These are phyloP conservation scores for Andrena bicolor DNA, from an alignment of 2,888 invertebrate species.

Conservation along the genomic window DNA sequence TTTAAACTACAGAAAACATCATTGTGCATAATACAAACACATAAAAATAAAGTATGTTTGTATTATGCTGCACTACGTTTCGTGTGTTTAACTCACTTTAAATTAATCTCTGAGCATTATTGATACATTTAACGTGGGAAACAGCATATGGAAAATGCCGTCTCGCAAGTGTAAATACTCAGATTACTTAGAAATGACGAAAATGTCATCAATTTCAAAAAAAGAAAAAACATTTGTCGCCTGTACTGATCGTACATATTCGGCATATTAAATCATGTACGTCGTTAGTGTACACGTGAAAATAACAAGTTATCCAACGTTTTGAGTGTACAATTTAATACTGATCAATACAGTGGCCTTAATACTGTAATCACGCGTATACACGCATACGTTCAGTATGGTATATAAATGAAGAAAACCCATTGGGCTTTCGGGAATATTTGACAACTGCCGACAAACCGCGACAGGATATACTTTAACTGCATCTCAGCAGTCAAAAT, in stretches of 20 bases:
- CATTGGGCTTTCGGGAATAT: constrained; percentile 32
- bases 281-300: background rate
- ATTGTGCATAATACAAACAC: constrained; percentile 36
- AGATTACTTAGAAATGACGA: constrained; percentile 6
- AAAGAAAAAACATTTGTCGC: background rate
- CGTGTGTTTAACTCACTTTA: constrained; percentile 26
- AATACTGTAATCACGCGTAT: constrained; percentile 16
- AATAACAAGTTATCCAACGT: constrained; percentile 4
- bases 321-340: constrained; percentile 18
- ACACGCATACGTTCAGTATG: constrained; percentile 6
- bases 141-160: background rate
- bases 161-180: constrained; percentile 5
- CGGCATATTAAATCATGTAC: constrained; percentile 6
- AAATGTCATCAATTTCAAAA: constrained; percentile 29
- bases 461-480: constrained; percentile 17
- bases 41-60: constrained; percentile 40
- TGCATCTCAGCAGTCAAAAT: constrained; percentile 23
- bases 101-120: background rate
- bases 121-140: background rate
- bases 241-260: background rate
- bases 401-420: constrained; percentile 39
- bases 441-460: constrained; percentile 8
- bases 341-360: constrained; percentile 8
- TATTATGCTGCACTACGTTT: constrained; percentile 21
- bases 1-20: constrained; percentile 42